These are phyloP conservation scores for Zoanthus gigantus DNA, from an alignment of 92 coral and sea anemone species.

Conservation along the genomic window DNA sequence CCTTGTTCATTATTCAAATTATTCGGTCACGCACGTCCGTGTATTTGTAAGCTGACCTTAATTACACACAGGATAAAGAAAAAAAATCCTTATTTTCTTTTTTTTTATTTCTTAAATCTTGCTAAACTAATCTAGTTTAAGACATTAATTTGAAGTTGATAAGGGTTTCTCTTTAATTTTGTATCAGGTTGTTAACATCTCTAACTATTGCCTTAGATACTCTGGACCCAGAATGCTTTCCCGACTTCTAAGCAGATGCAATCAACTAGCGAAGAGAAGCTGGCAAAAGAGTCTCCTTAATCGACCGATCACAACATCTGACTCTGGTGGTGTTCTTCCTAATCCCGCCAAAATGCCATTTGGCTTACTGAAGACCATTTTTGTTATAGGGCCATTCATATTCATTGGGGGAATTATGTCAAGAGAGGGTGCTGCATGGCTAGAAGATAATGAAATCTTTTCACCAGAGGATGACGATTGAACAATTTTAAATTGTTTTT, in stretches of 20 bases:
- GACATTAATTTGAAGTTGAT: no score
- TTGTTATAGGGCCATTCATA: conserved; percentile 70
- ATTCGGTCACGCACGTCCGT: no score
- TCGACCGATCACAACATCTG: conserved; percentile 50
- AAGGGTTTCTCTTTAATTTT: no score
- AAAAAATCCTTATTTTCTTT: no score
- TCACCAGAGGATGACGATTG: conserved; percentile 90
- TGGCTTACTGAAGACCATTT: conserved; percentile 69
- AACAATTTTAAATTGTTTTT: neutral
- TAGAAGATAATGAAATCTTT: conserved; percentile 89
- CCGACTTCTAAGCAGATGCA: conserved; percentile 30
- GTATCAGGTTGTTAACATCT: neutral
- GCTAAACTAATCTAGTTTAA: no score
- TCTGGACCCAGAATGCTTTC: conserved; percentile 21
- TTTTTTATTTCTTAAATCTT: no score
- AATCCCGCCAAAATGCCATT: conserved; percentile 69
- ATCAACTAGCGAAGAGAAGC: neutral
- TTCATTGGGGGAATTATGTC: conserved; percentile 80
- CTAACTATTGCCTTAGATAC: neutral
- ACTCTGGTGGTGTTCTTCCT: conserved; percentile 63
- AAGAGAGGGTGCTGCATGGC: conserved; percentile 92
- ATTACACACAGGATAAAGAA: no score
- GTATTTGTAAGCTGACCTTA: no score
- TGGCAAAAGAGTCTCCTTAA: neutral
- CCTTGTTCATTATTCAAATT: no score